A percentile compares a stretch with the other conserved stretches of the same genome.
phyloP scores from a whole-genome alignment of 2,888 invertebrate genomes.

The Spialia ferax region DNA sequence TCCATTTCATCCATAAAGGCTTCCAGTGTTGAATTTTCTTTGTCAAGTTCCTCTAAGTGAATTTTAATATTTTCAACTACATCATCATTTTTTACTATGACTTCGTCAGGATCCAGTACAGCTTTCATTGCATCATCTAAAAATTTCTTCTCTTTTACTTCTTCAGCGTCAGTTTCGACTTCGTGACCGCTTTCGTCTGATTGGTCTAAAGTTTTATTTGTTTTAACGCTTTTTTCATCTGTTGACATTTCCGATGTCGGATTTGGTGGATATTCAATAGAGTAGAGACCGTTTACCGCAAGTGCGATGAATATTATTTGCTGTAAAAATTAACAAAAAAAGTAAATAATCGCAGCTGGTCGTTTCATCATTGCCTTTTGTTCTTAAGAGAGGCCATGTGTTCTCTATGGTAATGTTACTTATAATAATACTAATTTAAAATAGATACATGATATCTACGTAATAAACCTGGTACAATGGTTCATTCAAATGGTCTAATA shows the following conservation, averaged over 20 bases:
- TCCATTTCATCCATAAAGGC: constrained; percentile 78
- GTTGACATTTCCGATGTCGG: constrained; percentile 77
- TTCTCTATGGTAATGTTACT: constrained; percentile 22
- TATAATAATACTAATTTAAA: constrained; percentile 39
- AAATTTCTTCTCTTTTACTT: constrained; percentile 71
- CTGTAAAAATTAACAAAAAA: constrained; percentile 57
- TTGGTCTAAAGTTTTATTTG: constrained; percentile 67
- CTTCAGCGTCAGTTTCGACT: constrained; percentile 70
- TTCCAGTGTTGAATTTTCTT: constrained; percentile 66
- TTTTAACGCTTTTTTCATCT: constrained; percentile 67
- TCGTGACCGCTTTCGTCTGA: constrained; percentile 78
- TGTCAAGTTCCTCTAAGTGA: constrained; percentile 67
- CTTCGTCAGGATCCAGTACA: constrained; percentile 68
- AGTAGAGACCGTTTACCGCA: constrained; percentile 56
- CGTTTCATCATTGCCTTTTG: constrained; percentile 30
- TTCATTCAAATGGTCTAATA: constrained; percentile 44
- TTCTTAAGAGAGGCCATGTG: constrained; percentile 27
- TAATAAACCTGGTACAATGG: constrained; percentile 22
- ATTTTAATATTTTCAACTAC: constrained; percentile 65
- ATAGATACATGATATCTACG: constrained; percentile 45
- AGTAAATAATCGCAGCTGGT: constrained; percentile 32
- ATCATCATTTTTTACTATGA: constrained; percentile 61
- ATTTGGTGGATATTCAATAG: constrained; percentile 66
- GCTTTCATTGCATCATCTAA: constrained; percentile 76
- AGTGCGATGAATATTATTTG: constrained; percentile 54